These are phyloP conservation scores for Muscicapa adusta DNA, from an alignment of 2,113 vertebrate genomes.

Conservation along the genomic window DNA sequence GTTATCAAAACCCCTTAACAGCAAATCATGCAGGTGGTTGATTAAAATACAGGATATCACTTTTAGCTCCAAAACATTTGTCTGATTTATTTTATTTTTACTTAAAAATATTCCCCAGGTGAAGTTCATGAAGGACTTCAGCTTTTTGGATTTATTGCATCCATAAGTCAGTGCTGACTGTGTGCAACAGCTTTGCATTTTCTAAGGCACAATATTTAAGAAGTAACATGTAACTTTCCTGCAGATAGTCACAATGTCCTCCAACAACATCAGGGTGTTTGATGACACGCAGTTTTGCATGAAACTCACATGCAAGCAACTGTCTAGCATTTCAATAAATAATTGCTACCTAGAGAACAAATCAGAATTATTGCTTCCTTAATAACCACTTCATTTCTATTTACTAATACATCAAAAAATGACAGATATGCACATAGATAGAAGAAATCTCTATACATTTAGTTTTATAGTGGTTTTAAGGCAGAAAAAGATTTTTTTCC, in stretches of 20 bases:
- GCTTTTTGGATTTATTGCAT: conserved; percentile 67
- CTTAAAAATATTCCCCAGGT: conserved; percentile 17
- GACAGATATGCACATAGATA: conserved; percentile 11
- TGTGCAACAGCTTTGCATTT: conserved; percentile 80
- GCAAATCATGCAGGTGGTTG: conserved; percentile 63
- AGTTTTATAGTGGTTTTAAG: conserved; percentile 60
- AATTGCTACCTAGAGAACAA: conserved; percentile 61
- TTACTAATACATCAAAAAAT: conserved; percentile 45
- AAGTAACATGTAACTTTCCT: conserved; percentile 54
- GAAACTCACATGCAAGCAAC: conserved; percentile 59
- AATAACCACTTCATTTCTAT: conserved; percentile 48
- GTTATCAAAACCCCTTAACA: conserved; percentile 64
- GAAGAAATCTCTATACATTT: conserved; percentile 28
- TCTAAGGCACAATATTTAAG: conserved; percentile 89
- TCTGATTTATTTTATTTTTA: not conserved
- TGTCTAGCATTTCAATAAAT: conserved; percentile 72
- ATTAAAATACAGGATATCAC: conserved; percentile 60
- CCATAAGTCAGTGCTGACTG: conserved; percentile 53
- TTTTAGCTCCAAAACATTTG: conserved; percentile 53
- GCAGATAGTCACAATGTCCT: conserved; percentile 42
- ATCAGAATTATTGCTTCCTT: conserved; percentile 70
- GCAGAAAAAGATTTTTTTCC: conserved; percentile 46
- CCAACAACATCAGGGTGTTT: not conserved
- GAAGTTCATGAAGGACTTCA: conserved; percentile 28
- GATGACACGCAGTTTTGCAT: conserved; percentile 7